Percentiles rank a stretch among this genome's conserved stretches.
phyloP scores from a whole-genome alignment of 2,888 invertebrate genomes.

The Drosophila falleni region DNA sequence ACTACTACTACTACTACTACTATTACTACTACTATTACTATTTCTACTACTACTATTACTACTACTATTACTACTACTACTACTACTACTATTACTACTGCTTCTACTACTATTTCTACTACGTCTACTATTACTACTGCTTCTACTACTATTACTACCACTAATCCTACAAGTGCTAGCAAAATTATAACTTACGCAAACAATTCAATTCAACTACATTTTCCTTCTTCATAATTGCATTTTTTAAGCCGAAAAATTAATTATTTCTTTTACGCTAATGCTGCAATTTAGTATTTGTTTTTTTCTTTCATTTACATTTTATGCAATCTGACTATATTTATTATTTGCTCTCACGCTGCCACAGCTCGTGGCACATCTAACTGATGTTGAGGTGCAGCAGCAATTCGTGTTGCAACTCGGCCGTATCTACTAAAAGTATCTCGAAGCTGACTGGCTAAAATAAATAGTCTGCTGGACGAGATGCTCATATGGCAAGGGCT shows the following conservation, averaged over 20 bases:
- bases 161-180: no score
- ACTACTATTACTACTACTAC: no score
- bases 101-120: no score
- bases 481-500: slow-evolving; percentile 50
- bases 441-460: slow-evolving; percentile 55
- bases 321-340: slow-evolving; percentile 29
- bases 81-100: no score
- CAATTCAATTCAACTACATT: not conserved
- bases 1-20: no score
- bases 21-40: no score
- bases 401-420: slow-evolving; percentile 36
- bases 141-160: no score
- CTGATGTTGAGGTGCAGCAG: slow-evolving; percentile 57
- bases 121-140: no score
- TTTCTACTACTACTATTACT: no score
- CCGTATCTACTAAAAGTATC: slow-evolving; percentile 31
- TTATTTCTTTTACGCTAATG: slow-evolving; percentile 24
- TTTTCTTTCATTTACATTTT: slow-evolving; percentile 41
- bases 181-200: not conserved
- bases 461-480: slow-evolving; percentile 60
- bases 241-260: slow-evolving; percentile 4
- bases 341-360: slow-evolving; percentile 43
- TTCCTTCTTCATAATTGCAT: not conserved
- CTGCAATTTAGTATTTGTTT: slow-evolving; percentile 3
- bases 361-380: slow-evolving; percentile 66